phyloP scores from a whole-genome alignment of 2,888 invertebrate species.

The Peribatodes rhomboidaria region DNA sequence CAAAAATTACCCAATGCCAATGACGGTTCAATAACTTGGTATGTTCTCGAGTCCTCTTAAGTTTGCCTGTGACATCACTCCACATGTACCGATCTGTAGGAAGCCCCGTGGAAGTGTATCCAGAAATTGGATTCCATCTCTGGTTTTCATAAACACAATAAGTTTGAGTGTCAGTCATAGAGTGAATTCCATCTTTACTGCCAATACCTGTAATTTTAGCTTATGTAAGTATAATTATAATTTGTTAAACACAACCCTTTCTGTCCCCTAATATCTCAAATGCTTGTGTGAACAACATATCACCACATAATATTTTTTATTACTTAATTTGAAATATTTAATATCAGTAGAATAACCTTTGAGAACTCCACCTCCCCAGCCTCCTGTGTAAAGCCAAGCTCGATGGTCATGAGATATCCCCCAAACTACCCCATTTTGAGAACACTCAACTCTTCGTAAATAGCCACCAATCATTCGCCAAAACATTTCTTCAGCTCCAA shows the following conservation, averaged over 20 bases:
- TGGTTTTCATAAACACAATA: constrained; percentile 98
- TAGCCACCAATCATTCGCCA: constrained; percentile 97
- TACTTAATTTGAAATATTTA: background rate
- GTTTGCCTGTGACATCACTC: constrained; percentile 95
- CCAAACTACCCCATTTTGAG: constrained; percentile 94
- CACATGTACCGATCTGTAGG: constrained; percentile 96
- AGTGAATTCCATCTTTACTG: constrained; percentile 82
- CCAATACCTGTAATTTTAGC: constrained; percentile 64
- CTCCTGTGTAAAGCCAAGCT: constrained; percentile 96
- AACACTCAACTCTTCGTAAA: constrained; percentile 91
- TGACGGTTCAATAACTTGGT: constrained; percentile 94
- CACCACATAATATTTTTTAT: background rate
- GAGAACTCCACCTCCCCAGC: constrained; percentile 94
- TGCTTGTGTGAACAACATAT: background rate
- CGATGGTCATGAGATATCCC: constrained; percentile 95
- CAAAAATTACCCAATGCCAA: constrained; percentile 93
- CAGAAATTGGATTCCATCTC: constrained; percentile 96
- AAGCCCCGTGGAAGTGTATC: constrained; percentile 94
- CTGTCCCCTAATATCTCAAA: background rate
- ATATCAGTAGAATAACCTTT: constrained; percentile 82
- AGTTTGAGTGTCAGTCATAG: constrained; percentile 94
- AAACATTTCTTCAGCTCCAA: constrained; percentile 92
- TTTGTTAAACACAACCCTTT: too few relatives aligned
- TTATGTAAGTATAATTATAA: background rate
- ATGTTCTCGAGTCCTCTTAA: constrained; percentile 94